These are phyloP conservation scores for Eulemur rufifrons DNA, from an alignment of 2,113 vertebrate species.

Conservation along the genomic window DNA sequence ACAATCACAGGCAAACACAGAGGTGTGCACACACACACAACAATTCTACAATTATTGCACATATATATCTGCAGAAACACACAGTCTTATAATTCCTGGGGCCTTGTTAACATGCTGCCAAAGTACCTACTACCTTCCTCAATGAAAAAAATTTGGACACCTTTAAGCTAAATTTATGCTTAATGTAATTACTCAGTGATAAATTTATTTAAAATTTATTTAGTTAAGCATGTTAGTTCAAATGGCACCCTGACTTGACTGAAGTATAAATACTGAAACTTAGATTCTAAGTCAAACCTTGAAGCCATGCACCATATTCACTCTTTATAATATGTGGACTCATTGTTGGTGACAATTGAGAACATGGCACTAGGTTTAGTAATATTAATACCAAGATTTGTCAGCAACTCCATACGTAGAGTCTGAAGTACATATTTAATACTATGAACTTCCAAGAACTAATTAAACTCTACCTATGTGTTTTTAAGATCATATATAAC, in stretches of 20 bases:
- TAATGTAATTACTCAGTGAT: background rate
- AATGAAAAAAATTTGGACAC: background rate
- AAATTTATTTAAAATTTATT: constrained; percentile 15
- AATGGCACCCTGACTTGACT: background rate
- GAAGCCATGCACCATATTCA: background rate
- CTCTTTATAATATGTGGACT: background rate
- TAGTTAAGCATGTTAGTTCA: background rate
- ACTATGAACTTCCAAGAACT: background rate
- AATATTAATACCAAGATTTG: background rate
- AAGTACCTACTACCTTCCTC: background rate
- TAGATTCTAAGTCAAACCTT: background rate
- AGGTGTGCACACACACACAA: background rate
- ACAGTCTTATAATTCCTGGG: background rate
- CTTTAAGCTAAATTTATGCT: background rate
- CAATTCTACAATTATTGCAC: background rate
- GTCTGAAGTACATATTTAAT: background rate
- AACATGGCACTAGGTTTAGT: background rate
- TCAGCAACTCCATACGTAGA: background rate
- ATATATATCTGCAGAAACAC: background rate
- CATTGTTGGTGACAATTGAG: background rate
- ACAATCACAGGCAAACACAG: background rate
- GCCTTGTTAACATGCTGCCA: background rate
- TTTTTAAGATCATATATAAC: background rate
- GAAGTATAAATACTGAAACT: background rate
- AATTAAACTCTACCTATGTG: background rate